A percentile compares a stretch with the other conserved stretches of the same genome.
Evolutionary conservation across 92 coral and sea anemone genomes (phyloP).

Genomic region (Zoanthus gigantus): DNA sequence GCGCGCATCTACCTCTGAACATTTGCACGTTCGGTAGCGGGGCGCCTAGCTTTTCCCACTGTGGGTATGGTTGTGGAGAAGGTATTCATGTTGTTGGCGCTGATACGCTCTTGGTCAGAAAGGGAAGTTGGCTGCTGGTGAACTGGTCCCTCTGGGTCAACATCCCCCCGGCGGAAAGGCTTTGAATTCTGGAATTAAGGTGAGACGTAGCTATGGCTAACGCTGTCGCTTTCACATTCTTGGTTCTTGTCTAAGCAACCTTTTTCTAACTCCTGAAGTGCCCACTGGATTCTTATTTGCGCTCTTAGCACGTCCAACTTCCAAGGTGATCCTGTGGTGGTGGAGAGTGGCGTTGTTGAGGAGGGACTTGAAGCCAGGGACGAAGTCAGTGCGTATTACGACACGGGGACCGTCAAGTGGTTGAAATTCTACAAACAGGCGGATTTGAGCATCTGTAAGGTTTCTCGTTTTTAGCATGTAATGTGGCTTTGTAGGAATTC

Average conservation of each 20-base stretch:
- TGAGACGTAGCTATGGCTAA: conserved; percentile 39
- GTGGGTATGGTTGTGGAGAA: conserved; percentile 40
- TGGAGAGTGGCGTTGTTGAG: conserved; percentile 3
- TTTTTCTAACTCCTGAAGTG: conserved; percentile 14
- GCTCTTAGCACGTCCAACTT: conserved; percentile 25
- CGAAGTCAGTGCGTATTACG: conserved; percentile 41
- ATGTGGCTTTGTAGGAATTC: conserved; percentile 34
- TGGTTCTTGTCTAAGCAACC: conserved; percentile 36
- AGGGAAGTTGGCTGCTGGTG: conserved; percentile 46
- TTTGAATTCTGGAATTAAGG: conserved; percentile 49
- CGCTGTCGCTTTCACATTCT: background rate
- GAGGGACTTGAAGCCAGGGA: conserved; percentile 27
- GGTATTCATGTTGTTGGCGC: conserved; percentile 33
- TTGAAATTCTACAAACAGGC: background rate
- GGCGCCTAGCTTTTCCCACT: conserved; percentile 42
- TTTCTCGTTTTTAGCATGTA: conserved; percentile 30
- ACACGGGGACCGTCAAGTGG: conserved; percentile 41
- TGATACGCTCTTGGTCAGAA: conserved; percentile 24
- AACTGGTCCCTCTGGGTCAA: conserved; percentile 55
- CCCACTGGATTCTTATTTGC: conserved; percentile 43
- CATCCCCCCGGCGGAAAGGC: conserved; percentile 51
- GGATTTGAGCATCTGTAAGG: conserved; percentile 49
- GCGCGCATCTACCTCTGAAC: too few relatives aligned
- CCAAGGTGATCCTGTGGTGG: conserved; percentile 27
- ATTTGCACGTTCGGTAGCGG: background rate